These are phyloP conservation scores for Chrysolina americana DNA, from an alignment of 2,888 invertebrate species.

Conservation along the genomic window DNA sequence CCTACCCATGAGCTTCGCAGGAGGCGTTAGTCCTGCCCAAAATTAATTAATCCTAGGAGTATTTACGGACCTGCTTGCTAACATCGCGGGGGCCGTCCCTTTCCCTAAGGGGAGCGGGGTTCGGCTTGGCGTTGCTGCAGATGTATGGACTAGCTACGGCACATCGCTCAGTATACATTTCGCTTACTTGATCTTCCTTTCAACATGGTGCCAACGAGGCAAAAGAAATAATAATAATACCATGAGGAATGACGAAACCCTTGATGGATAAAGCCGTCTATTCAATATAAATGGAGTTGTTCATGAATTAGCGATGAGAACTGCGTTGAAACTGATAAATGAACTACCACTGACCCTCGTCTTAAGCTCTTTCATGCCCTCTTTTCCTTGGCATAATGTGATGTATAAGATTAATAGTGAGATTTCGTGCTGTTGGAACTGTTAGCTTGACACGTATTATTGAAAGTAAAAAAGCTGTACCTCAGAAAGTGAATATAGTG, in stretches of 20 bases:
- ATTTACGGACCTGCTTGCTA: too few relatives aligned
- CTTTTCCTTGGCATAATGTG: slow-evolving; percentile 46
- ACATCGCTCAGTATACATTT: too few relatives aligned
- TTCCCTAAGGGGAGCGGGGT: too few relatives aligned
- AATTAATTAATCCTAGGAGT: too few relatives aligned
- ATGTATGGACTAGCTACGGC: too few relatives aligned
- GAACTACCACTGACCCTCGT: slow-evolving; percentile 46
- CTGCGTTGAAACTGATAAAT: slow-evolving; percentile 46
- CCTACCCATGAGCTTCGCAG: too few relatives aligned
- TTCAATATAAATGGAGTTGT: slow-evolving; percentile 32
- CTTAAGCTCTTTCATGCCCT: slow-evolving; percentile 41
- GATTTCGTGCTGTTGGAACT: slow-evolving; percentile 52
- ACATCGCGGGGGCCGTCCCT: too few relatives aligned
- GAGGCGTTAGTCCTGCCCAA: too few relatives aligned
- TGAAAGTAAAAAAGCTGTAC: slow-evolving; percentile 44
- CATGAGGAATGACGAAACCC: not conserved
- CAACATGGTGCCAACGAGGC: too few relatives aligned
- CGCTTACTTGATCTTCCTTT: too few relatives aligned
- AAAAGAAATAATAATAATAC: too few relatives aligned
- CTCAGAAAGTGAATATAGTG: slow-evolving; percentile 39
- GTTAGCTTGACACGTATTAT: slow-evolving; percentile 48
- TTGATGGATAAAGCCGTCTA: slow-evolving; percentile 31
- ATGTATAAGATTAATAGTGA: slow-evolving; percentile 53
- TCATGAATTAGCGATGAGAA: slow-evolving; percentile 42
- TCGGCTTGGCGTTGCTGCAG: too few relatives aligned